Conservation (phyloP, 2,113 vertebrate species). For the Stegastes partitus region DNA sequence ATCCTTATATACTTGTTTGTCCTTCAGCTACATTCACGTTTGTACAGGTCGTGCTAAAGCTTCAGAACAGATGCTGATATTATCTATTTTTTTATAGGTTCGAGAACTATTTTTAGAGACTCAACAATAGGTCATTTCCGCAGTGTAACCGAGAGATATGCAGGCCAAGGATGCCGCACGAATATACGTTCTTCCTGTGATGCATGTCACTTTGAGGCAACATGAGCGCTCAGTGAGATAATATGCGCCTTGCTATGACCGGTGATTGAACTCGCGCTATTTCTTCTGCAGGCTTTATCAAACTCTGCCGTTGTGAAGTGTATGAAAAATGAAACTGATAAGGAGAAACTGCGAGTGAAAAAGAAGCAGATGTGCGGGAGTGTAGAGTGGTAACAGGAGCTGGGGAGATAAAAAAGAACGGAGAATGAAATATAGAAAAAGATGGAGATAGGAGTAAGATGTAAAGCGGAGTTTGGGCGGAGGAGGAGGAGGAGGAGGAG, state of each 20-base stretch:
- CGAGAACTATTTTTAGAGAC: neutral
- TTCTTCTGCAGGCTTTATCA: constrained; percentile 45
- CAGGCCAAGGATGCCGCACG: constrained; percentile 5
- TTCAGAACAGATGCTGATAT: neutral
- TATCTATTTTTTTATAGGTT: neutral
- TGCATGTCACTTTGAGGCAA: neutral
- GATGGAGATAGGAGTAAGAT: neutral
- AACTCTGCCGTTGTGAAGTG: neutral
- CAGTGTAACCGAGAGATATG: neutral
- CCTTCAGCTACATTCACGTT: neutral
- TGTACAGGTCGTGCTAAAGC: neutral
- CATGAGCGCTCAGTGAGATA: constrained; percentile 9
- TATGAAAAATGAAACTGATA: constrained; percentile 48
- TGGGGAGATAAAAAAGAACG: neutral
- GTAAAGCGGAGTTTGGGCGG: constrained; percentile 9
- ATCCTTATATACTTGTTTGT: neutral
- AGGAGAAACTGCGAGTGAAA: neutral
- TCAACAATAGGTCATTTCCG: neutral
- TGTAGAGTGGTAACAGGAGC: constrained; percentile 2
- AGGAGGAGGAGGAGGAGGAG: constrained; percentile 33
- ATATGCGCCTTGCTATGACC: constrained; percentile 38
- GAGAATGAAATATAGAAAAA: constrained; percentile 17
- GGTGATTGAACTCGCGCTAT: constrained; percentile 46
- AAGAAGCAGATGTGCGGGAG: constrained; percentile 24
- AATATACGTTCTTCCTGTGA: neutral